These are phyloP conservation scores for Hecatera dysodea DNA, from an alignment of 2,888 invertebrate genomes.

Conservation along the genomic window DNA sequence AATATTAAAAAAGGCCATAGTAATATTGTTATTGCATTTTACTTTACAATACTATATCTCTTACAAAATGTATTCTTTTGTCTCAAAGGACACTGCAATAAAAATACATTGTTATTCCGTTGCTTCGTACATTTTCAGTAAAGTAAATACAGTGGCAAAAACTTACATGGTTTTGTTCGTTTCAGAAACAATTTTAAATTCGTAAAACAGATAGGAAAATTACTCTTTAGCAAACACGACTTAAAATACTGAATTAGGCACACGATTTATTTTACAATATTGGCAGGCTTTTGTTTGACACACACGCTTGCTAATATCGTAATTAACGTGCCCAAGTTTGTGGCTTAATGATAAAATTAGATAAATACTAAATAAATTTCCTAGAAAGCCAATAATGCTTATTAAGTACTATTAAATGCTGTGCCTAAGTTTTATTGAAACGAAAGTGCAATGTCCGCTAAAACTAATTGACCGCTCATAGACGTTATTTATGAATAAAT, in stretches of 20 bases:
- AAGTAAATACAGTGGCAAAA: too few relatives aligned
- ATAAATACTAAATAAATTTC: neutral
- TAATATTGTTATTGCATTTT: neutral
- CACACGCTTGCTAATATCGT: too few relatives aligned
- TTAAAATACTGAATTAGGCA: too few relatives aligned
- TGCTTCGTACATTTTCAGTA: too few relatives aligned
- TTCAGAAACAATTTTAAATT: too few relatives aligned
- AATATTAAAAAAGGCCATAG: too few relatives aligned
- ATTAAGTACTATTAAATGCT: neutral
- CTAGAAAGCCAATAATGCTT: neutral
- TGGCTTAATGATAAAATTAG: neutral
- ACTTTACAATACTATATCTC: neutral
- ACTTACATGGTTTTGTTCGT: too few relatives aligned
- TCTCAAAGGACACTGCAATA: neutral
- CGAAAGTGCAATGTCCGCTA: neutral
- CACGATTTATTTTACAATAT: too few relatives aligned
- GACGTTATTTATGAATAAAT: constrained; percentile 14
- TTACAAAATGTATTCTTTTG: neutral
- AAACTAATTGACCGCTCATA: constrained; percentile 4
- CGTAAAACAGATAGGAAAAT: too few relatives aligned
- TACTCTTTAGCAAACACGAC: too few relatives aligned
- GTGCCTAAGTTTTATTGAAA: neutral
- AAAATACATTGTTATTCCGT: neutral
- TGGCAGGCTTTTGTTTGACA: too few relatives aligned
- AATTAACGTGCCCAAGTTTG: too few relatives aligned